Evolutionary conservation across 2,113 vertebrate genomes (phyloP), one percentile per base, ranked within the genome.

Genomic region (Nymphicus hollandicus): DNA sequence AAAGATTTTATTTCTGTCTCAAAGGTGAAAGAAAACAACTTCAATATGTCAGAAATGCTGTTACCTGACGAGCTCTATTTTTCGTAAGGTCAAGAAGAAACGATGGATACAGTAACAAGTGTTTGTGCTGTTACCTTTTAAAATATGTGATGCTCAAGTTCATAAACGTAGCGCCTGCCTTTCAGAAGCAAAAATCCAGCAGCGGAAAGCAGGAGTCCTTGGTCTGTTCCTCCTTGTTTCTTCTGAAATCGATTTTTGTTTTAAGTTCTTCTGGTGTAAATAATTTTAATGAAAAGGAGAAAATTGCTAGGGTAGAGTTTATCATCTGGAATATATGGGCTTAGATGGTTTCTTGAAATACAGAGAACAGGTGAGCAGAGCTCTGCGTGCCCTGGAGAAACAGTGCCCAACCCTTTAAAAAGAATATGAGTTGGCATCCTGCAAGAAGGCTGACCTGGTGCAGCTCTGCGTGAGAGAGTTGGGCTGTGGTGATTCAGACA

Each of bases 201-300:
- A 43, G 29, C 1, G 2, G 77, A 82, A 72, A 84, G 47, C 28
- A 27, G 25, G 49, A 94, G 81, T 82, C 91, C 88, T 97, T 89
- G 83, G 47, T 71, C 81, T 96, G 89, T 78, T 87, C 81, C 83
- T 91, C 83, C 70, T 74, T 71, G 69, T 89, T 94, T 92, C 81
- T 89, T 77, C 77, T 79, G 77, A 88, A 84, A 94, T 93, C 20
- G 73, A 94, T 97, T 96, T 96, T 93, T 87, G 88, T 76, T 94
- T 93, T 94, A 96, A 88, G 91, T 93, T 95, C 82, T 93, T 95
- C 91, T 96, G 91, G 92, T 96, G 95, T 96, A 96, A 96, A 96
- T 94, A 94, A 94, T 95, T 94, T 68, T 96, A 95, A 96, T 95
- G 95, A 94, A 96, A 96, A 91, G 95, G 91, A 93, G 93, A 93